Percentiles rank a stretch among this genome's conserved stretches.
Conservation (phyloP, 1,140 invertebrate species). For the Semibalanus balanoides region DNA sequence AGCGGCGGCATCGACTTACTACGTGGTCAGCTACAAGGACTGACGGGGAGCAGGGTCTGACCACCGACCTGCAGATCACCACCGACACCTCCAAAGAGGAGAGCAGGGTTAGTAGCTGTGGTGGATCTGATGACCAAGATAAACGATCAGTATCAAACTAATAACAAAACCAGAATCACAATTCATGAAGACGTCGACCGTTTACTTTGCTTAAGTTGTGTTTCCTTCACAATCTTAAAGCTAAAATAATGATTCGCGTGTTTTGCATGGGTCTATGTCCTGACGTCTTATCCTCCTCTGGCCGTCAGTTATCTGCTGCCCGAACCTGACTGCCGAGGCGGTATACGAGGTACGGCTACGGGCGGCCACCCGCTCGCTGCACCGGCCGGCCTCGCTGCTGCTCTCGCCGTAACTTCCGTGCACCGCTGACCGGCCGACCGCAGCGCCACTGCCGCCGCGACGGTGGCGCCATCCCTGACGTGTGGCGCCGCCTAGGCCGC, state of each 20-base stretch:
- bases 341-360: not conserved
- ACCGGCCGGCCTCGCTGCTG: not conserved
- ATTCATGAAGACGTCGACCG: too few species aligned
- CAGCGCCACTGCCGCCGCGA: not conserved
- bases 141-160: too few species aligned
- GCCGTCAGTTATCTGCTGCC: not conserved
- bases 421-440: not conserved
- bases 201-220: too few species aligned
- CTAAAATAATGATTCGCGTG: too few species aligned
- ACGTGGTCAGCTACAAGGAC: constrained; percentile 19
- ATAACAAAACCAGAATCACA: too few species aligned
- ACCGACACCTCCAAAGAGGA: not conserved
- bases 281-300: not conserved
- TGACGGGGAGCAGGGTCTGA: not conserved
- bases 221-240: too few species aligned
- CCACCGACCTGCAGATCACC: not conserved
- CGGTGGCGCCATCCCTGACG: not conserved
- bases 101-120: not conserved
- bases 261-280: too few species aligned
- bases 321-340: not conserved
- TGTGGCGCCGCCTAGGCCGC: constrained; percentile 34
- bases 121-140: too few species aligned
- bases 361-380: not conserved
- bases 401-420: not conserved
- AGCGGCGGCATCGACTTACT: constrained; percentile 29